A percentile compares a stretch with the other conserved stretches of the same genome.
Evolutionary conservation across 64 coral and sea anemone genomes (phyloP).

Genomic region (Pocillopora verrucosa): DNA sequence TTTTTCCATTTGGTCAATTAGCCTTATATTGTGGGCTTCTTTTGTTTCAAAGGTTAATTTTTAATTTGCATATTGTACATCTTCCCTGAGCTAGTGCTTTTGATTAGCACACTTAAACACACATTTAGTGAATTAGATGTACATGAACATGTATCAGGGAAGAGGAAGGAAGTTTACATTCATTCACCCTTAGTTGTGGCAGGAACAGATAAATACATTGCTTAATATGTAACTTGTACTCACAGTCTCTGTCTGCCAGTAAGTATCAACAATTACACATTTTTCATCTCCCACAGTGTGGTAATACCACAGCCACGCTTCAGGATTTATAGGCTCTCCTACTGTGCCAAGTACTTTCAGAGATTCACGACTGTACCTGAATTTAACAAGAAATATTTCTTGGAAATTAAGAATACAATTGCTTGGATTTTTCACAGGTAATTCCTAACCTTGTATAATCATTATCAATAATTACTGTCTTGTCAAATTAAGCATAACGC

Average conservation of each 20-base stretch:
- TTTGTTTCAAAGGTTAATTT: too few relatives aligned
- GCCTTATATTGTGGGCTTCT: too few relatives aligned
- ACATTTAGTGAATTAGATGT: too few relatives aligned
- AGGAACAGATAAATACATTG: too few relatives aligned
- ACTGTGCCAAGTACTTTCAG: slow-evolving; percentile 94
- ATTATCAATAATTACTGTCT: too few relatives aligned
- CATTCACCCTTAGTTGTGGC: not conserved
- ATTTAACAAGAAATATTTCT: not conserved
- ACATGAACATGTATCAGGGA: not conserved
- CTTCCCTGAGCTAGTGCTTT: too few relatives aligned
- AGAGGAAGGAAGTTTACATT: not conserved
- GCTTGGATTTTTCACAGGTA: not conserved
- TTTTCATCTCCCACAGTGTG: slow-evolving; percentile 67
- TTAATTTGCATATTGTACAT: too few relatives aligned
- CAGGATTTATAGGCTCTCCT: slow-evolving; percentile 97
- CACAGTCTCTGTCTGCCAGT: slow-evolving; percentile 99
- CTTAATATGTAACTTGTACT: not conserved
- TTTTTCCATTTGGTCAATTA: too few relatives aligned
- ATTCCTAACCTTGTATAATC: too few relatives aligned
- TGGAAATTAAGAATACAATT: not conserved
- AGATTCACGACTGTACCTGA: slow-evolving; percentile 71
- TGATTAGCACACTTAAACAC: not conserved
- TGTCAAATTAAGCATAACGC: too few relatives aligned
- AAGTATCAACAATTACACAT: slow-evolving; percentile 93
- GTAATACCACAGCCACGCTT: slow-evolving; percentile 98